phyloP scores from a whole-genome alignment of 2,113 vertebrate species.

The Microtus ochrogaster region DNA sequence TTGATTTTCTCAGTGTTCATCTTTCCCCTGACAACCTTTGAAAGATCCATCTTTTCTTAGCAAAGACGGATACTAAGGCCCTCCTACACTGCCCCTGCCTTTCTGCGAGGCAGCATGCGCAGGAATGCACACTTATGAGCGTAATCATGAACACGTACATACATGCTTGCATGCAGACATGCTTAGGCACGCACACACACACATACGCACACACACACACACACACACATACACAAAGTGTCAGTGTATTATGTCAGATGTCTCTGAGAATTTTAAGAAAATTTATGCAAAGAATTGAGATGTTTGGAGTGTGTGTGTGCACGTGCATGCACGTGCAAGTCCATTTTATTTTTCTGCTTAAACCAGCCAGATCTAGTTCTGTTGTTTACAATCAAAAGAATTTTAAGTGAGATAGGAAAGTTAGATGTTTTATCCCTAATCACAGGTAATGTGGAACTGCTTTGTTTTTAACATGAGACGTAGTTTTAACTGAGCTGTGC shows the following conservation, averaged over 20 bases:
- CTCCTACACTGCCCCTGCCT: background rate
- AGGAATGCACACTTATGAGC: background rate
- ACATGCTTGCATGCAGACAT: background rate
- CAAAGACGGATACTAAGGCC: background rate
- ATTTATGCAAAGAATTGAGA: background rate
- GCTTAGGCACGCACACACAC: background rate
- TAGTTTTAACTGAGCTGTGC: background rate
- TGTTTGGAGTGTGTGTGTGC: background rate
- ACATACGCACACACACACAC: background rate
- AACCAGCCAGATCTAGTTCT: background rate
- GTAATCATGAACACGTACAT: background rate
- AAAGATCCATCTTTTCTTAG: background rate
- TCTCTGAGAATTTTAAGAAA: background rate
- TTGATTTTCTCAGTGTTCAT: background rate
- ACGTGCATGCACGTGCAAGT: background rate
- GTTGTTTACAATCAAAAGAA: background rate
- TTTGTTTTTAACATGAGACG: slow-evolving; percentile 16
- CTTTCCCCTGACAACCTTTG: background rate
- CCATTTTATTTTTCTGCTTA: background rate
- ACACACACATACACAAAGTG: background rate
- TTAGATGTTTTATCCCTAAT: background rate
- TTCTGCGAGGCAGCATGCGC: background rate
- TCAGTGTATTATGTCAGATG: background rate
- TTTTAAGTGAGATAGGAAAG: background rate
- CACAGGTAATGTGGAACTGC: background rate